Base-by-base conservation (phyloP, 2,888 invertebrate genomes). In the Ectobius pallidus region DNA sequence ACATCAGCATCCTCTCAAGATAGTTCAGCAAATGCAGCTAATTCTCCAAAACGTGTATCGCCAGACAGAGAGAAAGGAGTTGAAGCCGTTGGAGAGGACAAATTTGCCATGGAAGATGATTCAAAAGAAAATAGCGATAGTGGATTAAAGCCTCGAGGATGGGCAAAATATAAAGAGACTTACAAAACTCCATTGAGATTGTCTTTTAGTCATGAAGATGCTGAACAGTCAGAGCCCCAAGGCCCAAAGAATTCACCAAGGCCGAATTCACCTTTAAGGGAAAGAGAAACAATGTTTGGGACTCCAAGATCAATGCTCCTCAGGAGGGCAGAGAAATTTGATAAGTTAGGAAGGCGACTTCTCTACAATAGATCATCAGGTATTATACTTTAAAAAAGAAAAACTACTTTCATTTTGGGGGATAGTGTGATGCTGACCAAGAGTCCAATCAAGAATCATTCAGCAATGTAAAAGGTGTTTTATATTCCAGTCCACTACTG, bases 331-430 rank as follows among this genome's bases (percentile, higher is more conserved):
- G 65, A 58, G 9, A 52, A 61, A 49, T 68, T 58, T 67, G 91
- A 91, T 78, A 85, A 90, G 49, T 81, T 89, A 2, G 89, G 88
- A 14, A 83, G 89, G 58, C 87, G 87, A 0, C 80, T 87, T 52
- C 81, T 88, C 55, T 89, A 87, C 77, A 87, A 85, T 75, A 87
- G 88, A 83, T 84, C 80, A 81, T 87, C 88, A 79, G 82, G 86
- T 86, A 79, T n/a, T 42, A 30, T 20, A 22, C 14, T 70, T 63
- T 68, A 18, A 65, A 9, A 25, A 7, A 34, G n/a, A 39, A 11
- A 11, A 32, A 65, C 20, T n/a, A 42, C 25, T n/a, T n/a, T n/a
- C n/a, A n/a, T n/a, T n/a, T n/a, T n/a, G n/a, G n/a, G n/a, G n/a
- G n/a, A n/a, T n/a, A n/a, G n/a, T n/a, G n/a, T n/a, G n/a, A n/a